Evolutionary conservation across 2,113 vertebrate species (phyloP), one percentile per base, ranked within the genome.

Genomic region (Nibea coibor): DNA sequence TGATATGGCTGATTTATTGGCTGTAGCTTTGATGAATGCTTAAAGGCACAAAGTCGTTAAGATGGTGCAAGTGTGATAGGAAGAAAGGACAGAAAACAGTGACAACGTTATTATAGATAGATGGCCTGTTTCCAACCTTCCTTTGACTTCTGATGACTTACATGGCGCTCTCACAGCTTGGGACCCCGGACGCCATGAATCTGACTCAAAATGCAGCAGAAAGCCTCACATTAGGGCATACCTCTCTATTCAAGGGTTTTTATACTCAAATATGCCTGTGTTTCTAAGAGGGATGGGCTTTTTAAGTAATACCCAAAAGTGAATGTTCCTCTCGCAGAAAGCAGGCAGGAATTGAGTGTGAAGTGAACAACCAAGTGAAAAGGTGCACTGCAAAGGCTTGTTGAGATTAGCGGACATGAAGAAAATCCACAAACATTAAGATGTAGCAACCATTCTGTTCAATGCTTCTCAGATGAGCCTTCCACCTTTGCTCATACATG

Each of bases 1-100:
- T 77, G 89, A 92, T 90, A 83, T 73, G 80, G 83, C 42, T 92
- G 88, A 92, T 93, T 88, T 89, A 91, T 93, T 78, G 85, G 57
- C 79, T 58, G 63, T 67, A 68, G 78, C 83, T 81, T 78, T 90
- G 87, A 92, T 89, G 73, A 91, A 90, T 85, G 84, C 85, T 89
- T 85, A 87, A 88, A 88, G 86, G 88, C 85, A 81, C 75, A 78
- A 82, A 87, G 85, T 92, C 74, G 59, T 93, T 89, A 92, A 89
- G 90, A 91, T 87, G 80, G 78, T 61, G 54, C 59, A 59, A 80
- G 77, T 50, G 80, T 51, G 84, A 89, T 91, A 86, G 75, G 75
- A 75, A 81, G 64, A 75, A 70, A 53, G 68, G 79, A 82, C 63
- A 59, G 72, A 73, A 75, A 83, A 91, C 43, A 11, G 72, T 39